phyloP scores from a whole-genome alignment of 1,140 invertebrate genomes.

The Acromyrmex heyeri region DNA sequence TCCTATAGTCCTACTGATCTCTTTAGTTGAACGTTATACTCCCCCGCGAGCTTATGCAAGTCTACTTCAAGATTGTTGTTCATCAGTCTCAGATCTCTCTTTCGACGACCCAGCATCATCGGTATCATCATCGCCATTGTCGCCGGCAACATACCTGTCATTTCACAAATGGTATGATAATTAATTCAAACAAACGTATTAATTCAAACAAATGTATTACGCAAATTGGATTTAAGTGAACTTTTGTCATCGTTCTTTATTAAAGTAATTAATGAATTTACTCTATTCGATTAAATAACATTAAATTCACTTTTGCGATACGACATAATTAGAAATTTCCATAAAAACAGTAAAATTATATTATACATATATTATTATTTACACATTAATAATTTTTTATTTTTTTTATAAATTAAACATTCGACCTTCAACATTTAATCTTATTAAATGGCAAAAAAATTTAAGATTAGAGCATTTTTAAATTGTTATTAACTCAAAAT shows the following conservation, averaged over 20 bases:
- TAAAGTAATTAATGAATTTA: background rate
- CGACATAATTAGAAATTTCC: background rate
- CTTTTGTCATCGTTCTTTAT: background rate
- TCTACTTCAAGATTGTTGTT: slow-evolving; percentile 17
- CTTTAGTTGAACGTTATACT: slow-evolving; percentile 35
- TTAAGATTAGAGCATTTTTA: background rate
- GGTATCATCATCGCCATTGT: slow-evolving; percentile 93
- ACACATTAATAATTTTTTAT: background rate
- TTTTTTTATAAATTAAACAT: background rate
- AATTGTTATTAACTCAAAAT: background rate
- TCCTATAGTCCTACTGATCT: slow-evolving; percentile 38
- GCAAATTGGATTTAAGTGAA: background rate
- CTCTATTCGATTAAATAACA: background rate
- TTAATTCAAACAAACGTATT: background rate
- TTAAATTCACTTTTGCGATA: background rate
- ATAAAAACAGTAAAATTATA: background rate
- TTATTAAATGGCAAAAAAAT: background rate
- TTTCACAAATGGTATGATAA: background rate
- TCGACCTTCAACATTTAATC: background rate
- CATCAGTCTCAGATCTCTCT: slow-evolving; percentile 67
- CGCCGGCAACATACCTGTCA: slow-evolving; percentile 90
- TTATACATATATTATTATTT: slow-evolving; percentile 13
- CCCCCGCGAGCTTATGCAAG: background rate
- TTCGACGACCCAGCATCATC: slow-evolving; percentile 90
- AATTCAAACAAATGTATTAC: background rate